Percentiles rank a stretch among this genome's conserved stretches.
These are phyloP conservation scores for Microctonus brassicae DNA, from an alignment of 2,888 invertebrate species.

Conservation along the genomic window DNA sequence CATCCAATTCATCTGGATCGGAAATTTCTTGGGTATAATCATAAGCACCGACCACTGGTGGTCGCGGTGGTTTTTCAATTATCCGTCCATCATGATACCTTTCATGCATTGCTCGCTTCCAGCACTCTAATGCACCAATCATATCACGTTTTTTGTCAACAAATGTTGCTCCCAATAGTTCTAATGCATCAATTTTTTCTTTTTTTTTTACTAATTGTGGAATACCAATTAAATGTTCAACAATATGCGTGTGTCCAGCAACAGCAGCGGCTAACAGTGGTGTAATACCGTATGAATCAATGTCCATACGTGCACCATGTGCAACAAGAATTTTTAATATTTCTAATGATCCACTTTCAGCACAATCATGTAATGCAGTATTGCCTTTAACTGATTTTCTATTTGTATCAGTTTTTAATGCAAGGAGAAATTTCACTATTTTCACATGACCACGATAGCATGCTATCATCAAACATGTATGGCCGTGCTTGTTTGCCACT, in stretches of 20 bases:
- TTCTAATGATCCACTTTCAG: slow-evolving; percentile 94
- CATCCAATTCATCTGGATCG: slow-evolving; percentile 83
- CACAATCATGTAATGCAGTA: slow-evolving; percentile 98
- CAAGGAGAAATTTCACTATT: slow-evolving; percentile 90
- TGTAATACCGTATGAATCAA: slow-evolving; percentile 96
- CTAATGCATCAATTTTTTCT: slow-evolving; percentile 90
- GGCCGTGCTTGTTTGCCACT: slow-evolving; percentile 94
- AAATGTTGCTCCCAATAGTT: slow-evolving; percentile 92
- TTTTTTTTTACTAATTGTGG: slow-evolving; percentile 80
- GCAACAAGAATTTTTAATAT: slow-evolving; percentile 90
- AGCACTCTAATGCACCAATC: slow-evolving; percentile 88
- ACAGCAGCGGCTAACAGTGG: slow-evolving; percentile 94
- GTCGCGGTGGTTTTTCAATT: slow-evolving; percentile 81
- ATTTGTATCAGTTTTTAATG: slow-evolving; percentile 91
- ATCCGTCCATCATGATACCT: slow-evolving; percentile 80
- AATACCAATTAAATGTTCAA: slow-evolving; percentile 84
- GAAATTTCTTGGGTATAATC: slow-evolving; percentile 89
- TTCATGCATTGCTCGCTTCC: slow-evolving; percentile 93
- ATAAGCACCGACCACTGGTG: slow-evolving; percentile 86
- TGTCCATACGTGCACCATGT: slow-evolving; percentile 92
- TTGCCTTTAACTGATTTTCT: slow-evolving; percentile 93
- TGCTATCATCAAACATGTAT: slow-evolving; percentile 98
- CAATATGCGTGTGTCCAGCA: slow-evolving; percentile 89
- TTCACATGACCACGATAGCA: slow-evolving; percentile 95
- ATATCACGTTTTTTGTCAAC: slow-evolving; percentile 97